Base-by-base conservation (phyloP, 2,888 invertebrate genomes). In the Cacoxenus indagator region DNA sequence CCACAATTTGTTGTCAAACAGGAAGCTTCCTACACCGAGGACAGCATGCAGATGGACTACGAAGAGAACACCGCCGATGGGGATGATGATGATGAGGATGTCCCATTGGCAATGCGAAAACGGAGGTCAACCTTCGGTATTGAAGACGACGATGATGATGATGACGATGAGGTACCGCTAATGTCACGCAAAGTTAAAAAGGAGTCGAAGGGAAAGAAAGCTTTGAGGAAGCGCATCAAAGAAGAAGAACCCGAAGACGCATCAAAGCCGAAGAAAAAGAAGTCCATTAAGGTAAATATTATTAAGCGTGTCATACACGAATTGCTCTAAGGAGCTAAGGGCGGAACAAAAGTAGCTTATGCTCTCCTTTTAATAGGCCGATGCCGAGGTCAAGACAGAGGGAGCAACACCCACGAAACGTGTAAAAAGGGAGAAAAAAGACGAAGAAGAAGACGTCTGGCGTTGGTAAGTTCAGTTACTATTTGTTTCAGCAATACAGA, bases 391-490 rank as follows among this genome's bases (percentile, higher is more conserved):
- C 37, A 85, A 85, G 65, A 29, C 43, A 29, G 83, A 75, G 83
- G 85, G 22, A 8, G 59, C 51, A 82, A 89, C 78, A 89, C 92
- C 92, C 59, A 91, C 91, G 51, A 93, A 92, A 76, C 81, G 85
- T 48, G 70, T 75, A 5, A 91, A 85, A 57, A 85, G 91, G 67
- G 94, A 93, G 86, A 95, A 95, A 86, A 94, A 94, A 84, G 93
- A 93, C 76, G 95, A 95, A 74, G 92, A 92, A 76, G 92, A 91
- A 80, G 95, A 96, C 89, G 96, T 96, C 68, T 96, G 96, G 96
- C 94, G 95, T 91, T 96, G 96, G 96, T 96, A 89, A 90, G 91
- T 87, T 48, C 37, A 51, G 43, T 55, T 14, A 0, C 8, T 37
- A 11, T 37, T n/a, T n/a, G n/a, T n/a, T n/a, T n/a, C n/a, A n/a